Evolutionary conservation across 1,140 invertebrate species (phyloP).

Genomic region (Linepithema humile): DNA sequence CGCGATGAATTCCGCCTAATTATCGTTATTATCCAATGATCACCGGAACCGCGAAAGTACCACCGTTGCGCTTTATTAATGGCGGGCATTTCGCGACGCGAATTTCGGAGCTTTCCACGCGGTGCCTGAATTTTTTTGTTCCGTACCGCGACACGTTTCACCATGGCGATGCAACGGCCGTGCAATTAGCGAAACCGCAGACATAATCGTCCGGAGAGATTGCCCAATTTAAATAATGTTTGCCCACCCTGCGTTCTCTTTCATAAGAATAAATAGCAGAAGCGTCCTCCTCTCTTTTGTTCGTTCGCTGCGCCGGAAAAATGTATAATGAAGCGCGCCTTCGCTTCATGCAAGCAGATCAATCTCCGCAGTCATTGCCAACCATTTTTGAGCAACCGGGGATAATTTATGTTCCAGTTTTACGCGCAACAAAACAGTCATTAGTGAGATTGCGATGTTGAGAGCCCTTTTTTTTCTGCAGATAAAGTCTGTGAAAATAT

Average conservation of each 20-base stretch:
- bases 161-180: slow-evolving; percentile 21
- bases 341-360: slow-evolving; percentile 18
- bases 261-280: background rate
- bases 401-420: background rate
- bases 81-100: slow-evolving; percentile 39
- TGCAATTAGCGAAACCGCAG: slow-evolving; percentile 64
- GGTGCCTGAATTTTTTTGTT: slow-evolving; percentile 45
- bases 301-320: background rate
- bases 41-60: background rate
- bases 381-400: background rate
- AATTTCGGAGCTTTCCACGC: slow-evolving; percentile 21
- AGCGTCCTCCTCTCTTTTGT: background rate
- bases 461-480: too few relatives aligned
- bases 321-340: slow-evolving; percentile 18
- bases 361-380: background rate
- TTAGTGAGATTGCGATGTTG: too few relatives aligned
- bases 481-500: too few relatives aligned
- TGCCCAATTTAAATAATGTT: slow-evolving; percentile 67
- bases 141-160: slow-evolving; percentile 44
- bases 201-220: slow-evolving; percentile 52
- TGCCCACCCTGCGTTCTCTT: background rate
- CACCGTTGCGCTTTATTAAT: slow-evolving; percentile 50
- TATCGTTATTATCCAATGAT: slow-evolving; percentile 56
- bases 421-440: background rate
- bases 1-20: slow-evolving; percentile 49